Conservation (phyloP, 2,888 invertebrate species). For the Drosophila multiciliata region DNA sequence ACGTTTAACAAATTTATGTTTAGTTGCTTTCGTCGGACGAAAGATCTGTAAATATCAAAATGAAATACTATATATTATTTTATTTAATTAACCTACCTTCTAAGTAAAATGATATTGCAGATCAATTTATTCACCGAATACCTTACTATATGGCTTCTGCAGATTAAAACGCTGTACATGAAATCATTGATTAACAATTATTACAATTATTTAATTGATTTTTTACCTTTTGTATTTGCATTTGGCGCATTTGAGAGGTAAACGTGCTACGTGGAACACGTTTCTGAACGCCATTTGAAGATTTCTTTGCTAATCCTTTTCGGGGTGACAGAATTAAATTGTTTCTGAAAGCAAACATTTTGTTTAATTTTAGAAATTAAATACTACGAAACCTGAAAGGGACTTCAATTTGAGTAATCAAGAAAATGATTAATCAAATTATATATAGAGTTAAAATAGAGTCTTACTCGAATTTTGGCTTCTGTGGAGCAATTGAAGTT, state of each 20-base stretch:
- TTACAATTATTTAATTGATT: neutral
- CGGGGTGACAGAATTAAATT: constrained; percentile 28
- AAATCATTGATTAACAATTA: neutral
- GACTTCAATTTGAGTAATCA: neutral
- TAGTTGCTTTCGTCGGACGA: neutral
- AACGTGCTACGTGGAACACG: constrained; percentile 41
- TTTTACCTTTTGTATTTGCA: constrained; percentile 43
- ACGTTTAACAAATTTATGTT: neutral
- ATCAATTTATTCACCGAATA: constrained; percentile 9
- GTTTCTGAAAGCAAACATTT: constrained; percentile 20
- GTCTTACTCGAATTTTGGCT: constrained; percentile 34
- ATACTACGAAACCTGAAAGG: neutral
- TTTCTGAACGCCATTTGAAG: constrained; percentile 17
- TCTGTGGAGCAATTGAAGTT: neutral
- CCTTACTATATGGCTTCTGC: constrained; percentile 4
- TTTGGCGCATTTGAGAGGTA: constrained; percentile 50
- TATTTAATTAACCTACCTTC: neutral
- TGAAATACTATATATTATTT: neutral
- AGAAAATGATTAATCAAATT: neutral
- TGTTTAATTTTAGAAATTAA: neutral
- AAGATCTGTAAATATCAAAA: neutral
- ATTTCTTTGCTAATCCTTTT: constrained; percentile 36
- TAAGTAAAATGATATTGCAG: constrained; percentile 2
- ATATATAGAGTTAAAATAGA: neutral
- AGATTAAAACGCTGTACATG: constrained; percentile 43